A percentile compares a stretch with the other conserved stretches of the same genome.
Conservation (phyloP, 2,888 invertebrate species). For the Troides oblongomaculatus region DNA sequence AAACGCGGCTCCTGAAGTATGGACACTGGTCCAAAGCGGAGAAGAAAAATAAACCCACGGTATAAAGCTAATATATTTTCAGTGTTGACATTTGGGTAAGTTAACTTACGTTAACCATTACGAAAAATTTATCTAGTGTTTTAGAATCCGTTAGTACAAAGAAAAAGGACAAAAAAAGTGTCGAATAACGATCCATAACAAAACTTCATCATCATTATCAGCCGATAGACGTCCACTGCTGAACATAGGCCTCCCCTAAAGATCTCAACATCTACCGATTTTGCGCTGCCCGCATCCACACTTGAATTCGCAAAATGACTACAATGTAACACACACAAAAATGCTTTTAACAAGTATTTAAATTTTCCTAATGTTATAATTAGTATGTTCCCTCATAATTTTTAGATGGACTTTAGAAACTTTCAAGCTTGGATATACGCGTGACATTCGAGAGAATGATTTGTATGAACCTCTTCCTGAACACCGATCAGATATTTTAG, state of each 20-base stretch:
- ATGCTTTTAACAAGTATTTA: no score
- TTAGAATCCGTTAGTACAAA: not conserved
- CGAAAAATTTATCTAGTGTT: not conserved
- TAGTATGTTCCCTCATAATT: conserved; percentile 3
- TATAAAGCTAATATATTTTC: conserved; percentile 76
- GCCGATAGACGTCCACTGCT: no score
- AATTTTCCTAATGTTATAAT: not conserved
- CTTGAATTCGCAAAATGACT: no score
- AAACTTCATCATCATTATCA: not conserved
- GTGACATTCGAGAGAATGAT: conserved; percentile 84
- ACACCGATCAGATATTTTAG: conserved; percentile 81
- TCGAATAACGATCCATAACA: no score
- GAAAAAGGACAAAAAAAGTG: not conserved
- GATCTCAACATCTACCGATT: no score
- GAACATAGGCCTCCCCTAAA: no score
- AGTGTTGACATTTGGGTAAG: conserved; percentile 77
- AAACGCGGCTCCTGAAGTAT: conserved; percentile 41
- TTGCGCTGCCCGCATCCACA: no score
- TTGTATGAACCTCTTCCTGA: conserved; percentile 84
- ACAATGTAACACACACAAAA: no score
- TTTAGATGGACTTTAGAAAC: conserved; percentile 84
- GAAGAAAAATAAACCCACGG: conserved; percentile 70
- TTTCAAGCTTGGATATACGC: conserved; percentile 83
- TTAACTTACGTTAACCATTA: not conserved
- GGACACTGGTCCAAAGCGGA: conserved; percentile 70